Base-by-base conservation (phyloP, 2,888 invertebrate genomes). In the Augiades crinisus region DNA sequence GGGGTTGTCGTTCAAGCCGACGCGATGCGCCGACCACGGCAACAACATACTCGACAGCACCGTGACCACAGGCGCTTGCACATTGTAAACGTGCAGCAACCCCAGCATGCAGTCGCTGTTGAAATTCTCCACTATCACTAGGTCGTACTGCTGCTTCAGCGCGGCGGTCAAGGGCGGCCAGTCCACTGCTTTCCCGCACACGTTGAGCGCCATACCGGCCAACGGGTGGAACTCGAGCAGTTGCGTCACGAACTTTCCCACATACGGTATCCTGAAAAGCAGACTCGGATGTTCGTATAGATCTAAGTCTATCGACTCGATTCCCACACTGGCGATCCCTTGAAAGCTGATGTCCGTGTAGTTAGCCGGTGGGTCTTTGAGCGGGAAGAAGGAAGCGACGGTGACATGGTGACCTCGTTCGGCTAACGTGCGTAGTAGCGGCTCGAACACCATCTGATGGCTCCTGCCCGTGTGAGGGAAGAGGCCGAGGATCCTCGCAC, bases 61-160 rank as follows among this genome's bases (percentile, higher is more conserved):
- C 0, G 88, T 90, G 5, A 94, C 76, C 1, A 91, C 77, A 0
- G 94, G 93, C 4, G 91, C 88, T 45, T 89, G 80, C 51, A 79
- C 59, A 0, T 75, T 78, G 59, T 93, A 82, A 17, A 91, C 67
- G 67, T 93, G 86, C 0, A 90, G 86, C 45, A 94, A 72, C 0
- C 92, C 93, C 40, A 93, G 70, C 73, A 92, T 90, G 53, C 94
- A 94, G 60, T 94, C 93, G 22, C 92, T 91, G 59, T 90, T 92
- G 58, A 94, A 94, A 56, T 91, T 86, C 68, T 93, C 93, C 14
- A 91, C 83, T 5, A 94, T 68, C 6, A 93, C 72, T 7, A 93
- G 64, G 65, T 95, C 94, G 59, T 93, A 94, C n/a, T 85, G 76
- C 24, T 72, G 71, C 55, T 77, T 72, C 58, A 90, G 54, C 5